Evolutionary conservation across 2,113 vertebrate genomes (phyloP), one percentile per base, ranked within the genome.

Genomic region (Lagenorhynchus albirostris): DNA sequence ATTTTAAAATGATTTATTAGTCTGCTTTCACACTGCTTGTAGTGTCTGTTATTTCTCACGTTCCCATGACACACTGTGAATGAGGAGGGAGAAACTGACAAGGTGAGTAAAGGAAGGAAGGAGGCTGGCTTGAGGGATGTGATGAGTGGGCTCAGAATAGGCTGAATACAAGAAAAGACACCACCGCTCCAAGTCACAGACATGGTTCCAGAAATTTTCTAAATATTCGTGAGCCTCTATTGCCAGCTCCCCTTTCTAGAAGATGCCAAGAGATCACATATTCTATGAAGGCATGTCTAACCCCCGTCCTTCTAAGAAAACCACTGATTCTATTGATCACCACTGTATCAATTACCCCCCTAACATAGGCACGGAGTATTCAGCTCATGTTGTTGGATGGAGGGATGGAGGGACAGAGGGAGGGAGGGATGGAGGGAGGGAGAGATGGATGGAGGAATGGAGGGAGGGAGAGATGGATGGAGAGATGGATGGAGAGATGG

Each of bases 1-100:
- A 89, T 31, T 94, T 95, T 84, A 96, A 91, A 96, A 96, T 96
- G 86, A 97, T 95, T 87, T 96, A 97, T 92, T 92, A 98, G 92
- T 80, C 96, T 53, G 65, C 63, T 93, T 95, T 93, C 53, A 44
- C 44, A 58, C 79, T 70, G 63, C 89, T 92, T 93, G 63, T 63
- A 23, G 18, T 47, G 15, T 94, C 86, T 95, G 71, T 83, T 95
- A 63, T 94, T 95, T 89, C 90, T 94, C 97, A 94, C 0, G 0
- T 96, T 88, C 53, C 55, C 33, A 41, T 6, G 3, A 70, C 74
- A 84, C 12, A 11, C 63, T 65, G 26, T 81, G 68, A 95, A 89
- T 71, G 68, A 62, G 94, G 67, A 71, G 95, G 67, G 38, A 94
- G 67, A 67, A 65, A 47, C 82, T 92, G 94, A 95, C 80, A 90